phyloP scores from a whole-genome alignment of 2,888 invertebrate species.

The Ecliptopera silaceata region DNA sequence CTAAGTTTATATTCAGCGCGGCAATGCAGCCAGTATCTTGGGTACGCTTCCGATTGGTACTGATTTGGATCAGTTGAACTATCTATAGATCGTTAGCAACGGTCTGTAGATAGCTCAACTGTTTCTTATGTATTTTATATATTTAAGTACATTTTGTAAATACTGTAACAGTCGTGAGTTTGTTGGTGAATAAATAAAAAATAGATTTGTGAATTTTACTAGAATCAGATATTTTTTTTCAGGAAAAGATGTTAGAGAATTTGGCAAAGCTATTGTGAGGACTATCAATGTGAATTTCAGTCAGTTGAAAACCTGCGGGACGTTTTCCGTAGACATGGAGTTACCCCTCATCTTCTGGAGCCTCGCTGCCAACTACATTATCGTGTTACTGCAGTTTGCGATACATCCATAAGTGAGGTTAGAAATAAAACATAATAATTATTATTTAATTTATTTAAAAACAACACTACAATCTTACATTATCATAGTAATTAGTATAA shows the following conservation, averaged over 20 bases:
- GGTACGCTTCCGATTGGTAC: too few relatives aligned
- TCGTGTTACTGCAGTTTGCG: background rate
- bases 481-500: conserved; percentile 68
- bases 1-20: too few relatives aligned
- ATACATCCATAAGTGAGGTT: background rate
- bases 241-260: background rate
- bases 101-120: too few relatives aligned
- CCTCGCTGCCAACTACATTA: background rate
- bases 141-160: too few relatives aligned
- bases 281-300: background rate
- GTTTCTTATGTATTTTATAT: too few relatives aligned
- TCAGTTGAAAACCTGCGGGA: background rate
- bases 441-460: conserved; percentile 47
- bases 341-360: background rate
- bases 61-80: too few relatives aligned
- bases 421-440: background rate
- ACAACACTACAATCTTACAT: conserved; percentile 60
- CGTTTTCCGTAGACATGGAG: background rate
- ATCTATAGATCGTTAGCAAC: too few relatives aligned
- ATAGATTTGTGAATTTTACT: too few relatives aligned
- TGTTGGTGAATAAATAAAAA: too few relatives aligned
- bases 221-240: background rate
- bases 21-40: too few relatives aligned
- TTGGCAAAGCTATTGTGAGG: background rate
- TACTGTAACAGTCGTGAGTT: too few relatives aligned